These are phyloP conservation scores for Diabrotica virgifera DNA, from an alignment of 1,140 invertebrate genomes.

Conservation along the genomic window DNA sequence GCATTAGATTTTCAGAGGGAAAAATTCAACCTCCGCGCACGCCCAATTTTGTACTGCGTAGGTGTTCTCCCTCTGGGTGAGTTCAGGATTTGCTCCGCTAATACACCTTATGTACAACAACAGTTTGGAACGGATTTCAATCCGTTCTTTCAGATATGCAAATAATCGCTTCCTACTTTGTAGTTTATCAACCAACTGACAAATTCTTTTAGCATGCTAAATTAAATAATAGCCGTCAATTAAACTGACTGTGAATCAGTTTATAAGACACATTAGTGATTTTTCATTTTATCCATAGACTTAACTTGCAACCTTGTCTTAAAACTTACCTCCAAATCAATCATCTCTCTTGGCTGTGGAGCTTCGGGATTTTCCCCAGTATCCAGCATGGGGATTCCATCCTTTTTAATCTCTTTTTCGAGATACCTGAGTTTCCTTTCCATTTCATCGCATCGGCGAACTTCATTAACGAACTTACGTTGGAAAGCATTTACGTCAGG, in stretches of 20 bases:
- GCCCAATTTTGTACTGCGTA: too few species aligned
- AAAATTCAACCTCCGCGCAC: too few species aligned
- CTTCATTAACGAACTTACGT: constrained; percentile 94
- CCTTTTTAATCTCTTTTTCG: constrained; percentile 98
- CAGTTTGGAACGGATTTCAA: too few species aligned
- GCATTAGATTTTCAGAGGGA: too few species aligned
- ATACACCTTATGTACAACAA: too few species aligned
- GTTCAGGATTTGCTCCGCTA: too few species aligned
- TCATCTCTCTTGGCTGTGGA: constrained; percentile 97
- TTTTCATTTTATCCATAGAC: background rate
- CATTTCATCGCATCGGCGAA: constrained; percentile 93
- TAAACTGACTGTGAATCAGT: background rate
- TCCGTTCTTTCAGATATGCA: too few species aligned
- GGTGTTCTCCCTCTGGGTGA: too few species aligned
- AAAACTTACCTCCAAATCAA: constrained; percentile 85
- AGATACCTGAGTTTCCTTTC: constrained; percentile 92
- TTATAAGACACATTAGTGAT: background rate
- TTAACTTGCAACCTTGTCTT: too few species aligned
- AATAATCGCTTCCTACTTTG: too few species aligned
- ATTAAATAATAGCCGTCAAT: background rate
- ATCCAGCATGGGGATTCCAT: constrained; percentile 94
- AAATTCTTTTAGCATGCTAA: too few species aligned
- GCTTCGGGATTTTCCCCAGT: constrained; percentile 97
- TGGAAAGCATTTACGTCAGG: constrained; percentile 94
- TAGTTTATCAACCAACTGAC: too few species aligned